Conservation (phyloP, 2,113 vertebrate genomes). For the Lutjanus erythropterus region DNA sequence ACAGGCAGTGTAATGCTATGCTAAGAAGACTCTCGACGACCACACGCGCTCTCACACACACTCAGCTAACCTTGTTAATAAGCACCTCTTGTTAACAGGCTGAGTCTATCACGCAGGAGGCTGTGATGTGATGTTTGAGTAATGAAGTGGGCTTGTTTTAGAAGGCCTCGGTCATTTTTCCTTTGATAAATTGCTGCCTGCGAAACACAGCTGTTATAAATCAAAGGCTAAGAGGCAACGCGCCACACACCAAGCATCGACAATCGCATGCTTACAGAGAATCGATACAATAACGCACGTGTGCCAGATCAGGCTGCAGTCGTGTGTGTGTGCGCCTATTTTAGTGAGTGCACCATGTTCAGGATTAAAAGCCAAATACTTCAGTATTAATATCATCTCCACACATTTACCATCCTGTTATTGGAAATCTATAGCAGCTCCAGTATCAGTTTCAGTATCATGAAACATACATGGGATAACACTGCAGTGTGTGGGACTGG, state of each 20-base stretch:
- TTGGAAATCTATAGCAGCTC: constrained; percentile 30
- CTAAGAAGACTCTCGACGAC: constrained; percentile 16
- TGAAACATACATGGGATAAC: not conserved
- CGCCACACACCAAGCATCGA: constrained; percentile 15
- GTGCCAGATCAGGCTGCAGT: constrained; percentile 27
- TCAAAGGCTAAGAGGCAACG: constrained; percentile 55
- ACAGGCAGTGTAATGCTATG: constrained; percentile 2
- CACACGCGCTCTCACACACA: constrained; percentile 9
- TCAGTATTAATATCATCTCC: constrained; percentile 17
- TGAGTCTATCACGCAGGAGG: not conserved
- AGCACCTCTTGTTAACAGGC: constrained; percentile 45
- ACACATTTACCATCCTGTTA: not conserved
- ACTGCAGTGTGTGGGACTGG: no score
- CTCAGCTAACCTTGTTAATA: constrained; percentile 41
- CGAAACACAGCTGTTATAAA: constrained; percentile 54
- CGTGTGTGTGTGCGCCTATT: not conserved
- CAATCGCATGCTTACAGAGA: constrained; percentile 21
- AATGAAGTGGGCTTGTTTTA: constrained; percentile 56
- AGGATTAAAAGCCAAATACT: constrained; percentile 6
- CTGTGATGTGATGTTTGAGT: constrained; percentile 53
- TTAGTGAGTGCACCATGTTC: constrained; percentile 25
- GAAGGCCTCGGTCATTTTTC: constrained; percentile 41
- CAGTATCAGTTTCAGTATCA: constrained; percentile 1
- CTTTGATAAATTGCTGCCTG: constrained; percentile 52
- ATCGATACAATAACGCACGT: constrained; percentile 44